Conservation (phyloP, 2,113 vertebrate genomes). For the Shinisaurus crocodilurus region DNA sequence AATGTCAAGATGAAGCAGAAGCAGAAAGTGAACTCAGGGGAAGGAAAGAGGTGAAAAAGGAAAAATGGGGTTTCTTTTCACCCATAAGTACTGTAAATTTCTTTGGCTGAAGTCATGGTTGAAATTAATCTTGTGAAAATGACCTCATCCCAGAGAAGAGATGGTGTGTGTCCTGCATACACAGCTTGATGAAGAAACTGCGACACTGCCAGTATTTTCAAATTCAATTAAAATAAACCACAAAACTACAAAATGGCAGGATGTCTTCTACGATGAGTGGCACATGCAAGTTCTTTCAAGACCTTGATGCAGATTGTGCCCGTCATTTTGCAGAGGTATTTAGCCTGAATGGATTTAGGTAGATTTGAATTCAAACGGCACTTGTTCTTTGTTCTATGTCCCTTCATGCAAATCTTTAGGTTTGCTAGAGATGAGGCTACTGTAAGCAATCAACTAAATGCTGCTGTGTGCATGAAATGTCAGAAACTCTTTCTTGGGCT, state of each 20-base stretch:
- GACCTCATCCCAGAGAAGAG: not conserved
- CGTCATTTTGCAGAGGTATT: conserved; percentile 8
- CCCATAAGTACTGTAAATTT: not conserved
- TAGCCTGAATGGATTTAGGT: not conserved
- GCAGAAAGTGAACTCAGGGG: not conserved
- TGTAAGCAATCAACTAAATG: conserved; percentile 4
- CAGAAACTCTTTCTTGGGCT: conserved; percentile 22
- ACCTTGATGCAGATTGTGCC: not conserved
- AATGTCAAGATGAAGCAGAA: not conserved
- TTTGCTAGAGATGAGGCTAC: conserved; percentile 13
- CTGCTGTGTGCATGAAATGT: conserved; percentile 24
- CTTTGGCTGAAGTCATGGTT: not conserved
- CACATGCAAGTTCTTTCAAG: not conserved
- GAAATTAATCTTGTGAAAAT: not conserved
- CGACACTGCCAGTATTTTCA: conserved; percentile 16
- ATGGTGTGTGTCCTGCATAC: not conserved
- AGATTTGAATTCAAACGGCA: conserved; percentile 35
- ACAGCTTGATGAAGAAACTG: not conserved
- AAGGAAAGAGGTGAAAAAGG: not conserved
- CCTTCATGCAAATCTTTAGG: not conserved
- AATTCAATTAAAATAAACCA: conserved; percentile 28
- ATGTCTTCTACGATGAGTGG: conserved; percentile 41
- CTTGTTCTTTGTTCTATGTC: conserved; percentile 32
- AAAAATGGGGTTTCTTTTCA: not conserved
- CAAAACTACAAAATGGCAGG: conserved; percentile 18